Evolutionary conservation across 2,888 invertebrate species (phyloP).

Genomic region (Morpho achilles): DNA sequence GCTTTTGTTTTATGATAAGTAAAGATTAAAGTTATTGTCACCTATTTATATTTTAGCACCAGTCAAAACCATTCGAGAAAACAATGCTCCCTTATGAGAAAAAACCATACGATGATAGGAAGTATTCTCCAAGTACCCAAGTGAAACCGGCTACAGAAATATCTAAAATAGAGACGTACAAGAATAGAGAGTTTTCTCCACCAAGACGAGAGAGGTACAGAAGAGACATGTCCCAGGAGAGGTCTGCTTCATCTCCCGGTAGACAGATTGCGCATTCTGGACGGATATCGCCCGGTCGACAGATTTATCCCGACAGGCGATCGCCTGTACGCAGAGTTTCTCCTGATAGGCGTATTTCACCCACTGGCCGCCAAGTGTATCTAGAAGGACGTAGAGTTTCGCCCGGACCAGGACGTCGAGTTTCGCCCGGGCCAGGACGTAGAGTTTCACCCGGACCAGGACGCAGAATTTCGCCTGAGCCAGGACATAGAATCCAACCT

Average conservation of each 20-base stretch:
- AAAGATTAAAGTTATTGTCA: no score
- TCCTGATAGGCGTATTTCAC: slow-evolving; percentile 26
- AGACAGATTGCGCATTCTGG: slow-evolving; percentile 26
- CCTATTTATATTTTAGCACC: slow-evolving; percentile 6
- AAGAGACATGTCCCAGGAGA: slow-evolving; percentile 29
- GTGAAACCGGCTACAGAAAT: slow-evolving; percentile 8
- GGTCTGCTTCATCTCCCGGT: slow-evolving; percentile 29
- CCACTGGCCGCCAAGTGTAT: slow-evolving; percentile 24
- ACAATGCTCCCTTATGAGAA: slow-evolving; percentile 14
- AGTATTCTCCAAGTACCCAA: slow-evolving; percentile 10
- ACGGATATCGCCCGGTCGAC: slow-evolving; percentile 15
- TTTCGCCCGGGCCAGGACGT: background rate
- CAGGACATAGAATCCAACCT: slow-evolving; percentile 27
- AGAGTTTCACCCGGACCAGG: background rate
- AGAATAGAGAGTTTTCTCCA: slow-evolving; percentile 15
- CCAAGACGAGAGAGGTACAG: slow-evolving; percentile 17
- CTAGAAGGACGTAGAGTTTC: background rate
- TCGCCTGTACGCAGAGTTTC: slow-evolving; percentile 14
- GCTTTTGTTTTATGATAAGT: no score
- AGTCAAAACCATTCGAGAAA: slow-evolving; percentile 24
- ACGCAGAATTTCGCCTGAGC: slow-evolving; percentile 24
- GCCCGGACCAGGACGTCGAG: background rate
- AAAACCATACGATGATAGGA: slow-evolving; percentile 22
- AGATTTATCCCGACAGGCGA: slow-evolving; percentile 25
- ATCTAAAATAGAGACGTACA: background rate